Evolutionary conservation across 2,888 invertebrate genomes (phyloP), one percentile per base, ranked within the genome.

Genomic region (Andrena praecox): DNA sequence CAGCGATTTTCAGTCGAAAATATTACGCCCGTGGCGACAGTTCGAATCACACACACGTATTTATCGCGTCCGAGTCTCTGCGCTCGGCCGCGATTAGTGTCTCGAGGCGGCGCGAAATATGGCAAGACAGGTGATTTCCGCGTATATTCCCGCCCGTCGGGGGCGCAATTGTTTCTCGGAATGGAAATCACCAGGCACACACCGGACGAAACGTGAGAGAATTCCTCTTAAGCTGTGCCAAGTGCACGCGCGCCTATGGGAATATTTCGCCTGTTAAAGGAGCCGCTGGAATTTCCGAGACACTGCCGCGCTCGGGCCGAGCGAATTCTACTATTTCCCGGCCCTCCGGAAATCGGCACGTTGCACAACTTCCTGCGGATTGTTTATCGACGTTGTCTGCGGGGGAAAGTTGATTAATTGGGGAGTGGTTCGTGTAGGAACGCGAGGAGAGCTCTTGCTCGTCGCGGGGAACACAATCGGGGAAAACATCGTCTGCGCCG

Each of bases 111-210:
- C 27, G 63, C 72, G 67, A 85, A 80, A 82, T 88, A 88, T 84
- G 89, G 85, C 66, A 78, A 87, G 87, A 86, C 90, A 83, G 87
- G 89, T 89, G 88, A 89, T 89, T 90, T 90, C 89, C 90, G 80
- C 83, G 88, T 90, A 88, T 80, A 56, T 79, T 66, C 74, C 33
- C 64, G 10, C 66, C 62, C 31, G 78, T 70, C 77, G 69, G 60
- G 74, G 77, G 66, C 85, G 85, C 91, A 68, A 91, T 91, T 91
- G 91, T 92, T 93, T 91, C 93, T 89, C 80, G 86, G 89, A 93
- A 92, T 91, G 91, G 90, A 91, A 92, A 92, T 84, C 74, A 74
- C 64, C 52, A 56, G 31, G 12, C 42, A 42, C 42, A 42, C 42
- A 31, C 20, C 33, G 24, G 64, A 56, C 24, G 75, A 69, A 86